Evolutionary conservation across 2,113 vertebrate genomes (phyloP).

Genomic region (Apeltes quadracus): DNA sequence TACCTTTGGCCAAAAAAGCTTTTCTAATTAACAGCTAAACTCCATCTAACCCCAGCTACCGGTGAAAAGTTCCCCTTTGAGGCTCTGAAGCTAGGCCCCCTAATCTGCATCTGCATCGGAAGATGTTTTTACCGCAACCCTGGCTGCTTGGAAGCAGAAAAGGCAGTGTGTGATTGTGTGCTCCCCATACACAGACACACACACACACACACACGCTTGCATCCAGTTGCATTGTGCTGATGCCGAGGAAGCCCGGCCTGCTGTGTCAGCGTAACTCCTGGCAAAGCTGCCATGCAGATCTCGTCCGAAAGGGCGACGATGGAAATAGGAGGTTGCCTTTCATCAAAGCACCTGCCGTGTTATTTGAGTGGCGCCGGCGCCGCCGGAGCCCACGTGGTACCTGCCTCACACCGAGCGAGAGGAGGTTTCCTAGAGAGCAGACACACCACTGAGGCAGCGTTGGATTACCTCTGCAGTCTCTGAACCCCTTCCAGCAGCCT

Average conservation of each 20-base stretch:
- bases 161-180: constrained; percentile 21
- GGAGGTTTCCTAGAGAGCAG: constrained; percentile 31
- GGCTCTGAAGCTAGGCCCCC: constrained; percentile 36
- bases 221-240: constrained; percentile 62
- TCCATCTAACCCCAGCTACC: constrained; percentile 23
- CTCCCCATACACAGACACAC: not conserved
- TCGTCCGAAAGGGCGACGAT: constrained; percentile 63
- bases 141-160: constrained; percentile 23
- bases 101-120: constrained; percentile 55
- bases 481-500: constrained; percentile 37
- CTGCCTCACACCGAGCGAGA: constrained; percentile 14
- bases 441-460: constrained; percentile 30
- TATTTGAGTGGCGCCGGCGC: constrained; percentile 42
- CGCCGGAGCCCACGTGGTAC: constrained; percentile 55
- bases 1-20: constrained; percentile 35
- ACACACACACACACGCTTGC: constrained; percentile 17
- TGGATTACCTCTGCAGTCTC: constrained; percentile 38
- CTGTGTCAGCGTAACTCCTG: constrained; percentile 74
- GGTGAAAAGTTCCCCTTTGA: constrained; percentile 38
- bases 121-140: constrained; percentile 26
- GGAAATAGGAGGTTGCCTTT: constrained; percentile 69
- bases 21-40: constrained; percentile 56
- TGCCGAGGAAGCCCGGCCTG: constrained; percentile 64
- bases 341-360: constrained; percentile 72
- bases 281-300: constrained; percentile 71